phyloP scores from a whole-genome alignment of 2,113 vertebrate genomes.

The Pipa parva region DNA sequence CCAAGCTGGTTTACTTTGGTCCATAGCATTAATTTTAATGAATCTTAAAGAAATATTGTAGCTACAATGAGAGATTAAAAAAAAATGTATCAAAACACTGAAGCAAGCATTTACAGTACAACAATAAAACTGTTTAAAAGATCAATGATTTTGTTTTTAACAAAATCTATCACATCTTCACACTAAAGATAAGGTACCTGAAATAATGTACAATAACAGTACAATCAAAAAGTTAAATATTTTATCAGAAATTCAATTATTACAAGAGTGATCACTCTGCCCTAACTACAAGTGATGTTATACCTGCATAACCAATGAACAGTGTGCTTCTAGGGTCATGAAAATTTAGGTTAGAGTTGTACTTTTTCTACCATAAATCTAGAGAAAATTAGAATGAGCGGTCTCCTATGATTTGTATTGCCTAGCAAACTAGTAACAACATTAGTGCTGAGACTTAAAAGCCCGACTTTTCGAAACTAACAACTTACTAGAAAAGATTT shows the following conservation, averaged over 20 bases:
- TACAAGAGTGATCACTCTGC: no score
- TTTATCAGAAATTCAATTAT: no score
- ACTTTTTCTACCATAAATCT: neutral
- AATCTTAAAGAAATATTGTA: slow-evolving; percentile 5
- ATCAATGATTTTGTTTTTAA: no score
- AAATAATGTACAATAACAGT: no score
- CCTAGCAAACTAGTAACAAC: slow-evolving; percentile 55
- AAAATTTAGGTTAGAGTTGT: slow-evolving; percentile 28
- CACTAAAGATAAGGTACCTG: no score
- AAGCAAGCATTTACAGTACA: neutral
- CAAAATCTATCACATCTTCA: no score
- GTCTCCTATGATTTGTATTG: slow-evolving; percentile 51
- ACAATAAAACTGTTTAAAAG: no score
- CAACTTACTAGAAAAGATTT: slow-evolving; percentile 46
- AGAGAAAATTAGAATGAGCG: neutral
- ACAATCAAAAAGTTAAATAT: no score
- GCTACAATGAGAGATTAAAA: no score
- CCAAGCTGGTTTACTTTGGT: slow-evolving; percentile 47
- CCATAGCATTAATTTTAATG: slow-evolving; percentile 61
- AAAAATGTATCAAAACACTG: slow-evolving; percentile 10
- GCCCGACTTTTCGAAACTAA: slow-evolving; percentile 45
- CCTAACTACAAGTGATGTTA: neutral
- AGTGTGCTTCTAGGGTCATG: slow-evolving; percentile 45
- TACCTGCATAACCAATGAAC: neutral
- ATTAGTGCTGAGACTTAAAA: slow-evolving; percentile 35